Base-by-base conservation (phyloP, 2,113 vertebrate species). In the Bubo blakistoni region DNA sequence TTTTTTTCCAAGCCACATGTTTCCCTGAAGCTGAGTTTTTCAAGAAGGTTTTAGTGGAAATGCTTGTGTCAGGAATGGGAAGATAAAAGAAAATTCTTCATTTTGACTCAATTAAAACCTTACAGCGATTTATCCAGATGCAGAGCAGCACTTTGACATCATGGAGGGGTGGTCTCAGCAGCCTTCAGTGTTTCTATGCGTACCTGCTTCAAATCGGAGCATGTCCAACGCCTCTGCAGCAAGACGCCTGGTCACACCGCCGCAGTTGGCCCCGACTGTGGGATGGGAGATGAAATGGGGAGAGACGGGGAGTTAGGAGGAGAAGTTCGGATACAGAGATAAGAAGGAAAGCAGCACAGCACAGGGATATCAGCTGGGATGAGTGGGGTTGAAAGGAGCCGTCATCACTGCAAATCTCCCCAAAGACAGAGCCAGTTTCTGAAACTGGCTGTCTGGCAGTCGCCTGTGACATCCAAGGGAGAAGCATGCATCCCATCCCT, bases 61-160 rank as follows among this genome's bases (percentile, higher is more conserved):
- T 2, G 2, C 63, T 69, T 29, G 8, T 2, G 0, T 77, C 54
- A 58, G 51, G 17, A 76, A 40, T 9, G 9, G 55, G 61, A 85
- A 80, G 30, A n/a, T 87, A 96, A 97, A 96, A 82, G 85, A 92
- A 72, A 69, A 51, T 27, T 17, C n/a, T 76, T 92, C 22, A 25
- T 80, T 97, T 92, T 80, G 70, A 80, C 70, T 78, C 90, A 62
- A n/a, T 87, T 74, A 72, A 95, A 95, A 86, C 3, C 49, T 46
- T 42, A 57, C 62, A 90, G 44, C 8, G 19, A 34, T 65, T 27
- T 42, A 49, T 47, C 36, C 5, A 4, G 79, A 44, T 47, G 49
- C 3, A 1, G 38, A 85, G 61, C 30, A 16, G 8, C 6, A 5
- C 24, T 79, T 49, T 51, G 67, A n/a, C 25, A 3, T 6, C 1